These are phyloP conservation scores for Crotalus helleri DNA, from an alignment of 2,113 vertebrate species.

Conservation along the genomic window DNA sequence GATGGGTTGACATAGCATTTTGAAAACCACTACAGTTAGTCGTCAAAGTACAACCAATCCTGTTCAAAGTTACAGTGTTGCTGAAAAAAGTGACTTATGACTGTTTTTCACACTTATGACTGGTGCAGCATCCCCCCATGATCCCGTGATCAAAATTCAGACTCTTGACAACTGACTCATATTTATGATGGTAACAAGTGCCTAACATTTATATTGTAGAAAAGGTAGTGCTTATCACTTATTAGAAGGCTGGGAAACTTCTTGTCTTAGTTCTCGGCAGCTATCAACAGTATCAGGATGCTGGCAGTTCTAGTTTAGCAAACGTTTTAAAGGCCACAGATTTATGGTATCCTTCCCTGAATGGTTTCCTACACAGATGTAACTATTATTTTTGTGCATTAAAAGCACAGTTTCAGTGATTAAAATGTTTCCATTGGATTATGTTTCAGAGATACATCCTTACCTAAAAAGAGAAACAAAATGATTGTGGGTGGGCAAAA, in stretches of 20 bases:
- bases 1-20: constrained; percentile 2
- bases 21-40: neutral
- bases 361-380: neutral
- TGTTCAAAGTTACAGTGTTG: neutral
- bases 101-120: neutral
- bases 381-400: neutral
- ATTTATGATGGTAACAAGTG: neutral
- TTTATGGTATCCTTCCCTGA: neutral
- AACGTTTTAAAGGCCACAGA: neutral
- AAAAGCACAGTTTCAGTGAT: neutral
- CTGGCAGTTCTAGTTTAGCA: neutral
- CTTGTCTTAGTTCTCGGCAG: neutral
- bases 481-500: neutral
- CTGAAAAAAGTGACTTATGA: neutral
- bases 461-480: neutral
- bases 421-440: neutral
- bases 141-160: neutral
- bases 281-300: neutral
- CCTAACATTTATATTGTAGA: neutral
- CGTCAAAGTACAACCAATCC: neutral
- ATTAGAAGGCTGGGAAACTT: neutral
- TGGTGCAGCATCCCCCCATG: neutral
- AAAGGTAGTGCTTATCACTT: neutral
- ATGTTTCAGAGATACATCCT: neutral
- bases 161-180: neutral